Percentiles rank a stretch among this genome's conserved stretches.
Evolutionary conservation across 2,888 invertebrate genomes (phyloP).

Genomic region (Ashinkailepas kermadecensis): DNA sequence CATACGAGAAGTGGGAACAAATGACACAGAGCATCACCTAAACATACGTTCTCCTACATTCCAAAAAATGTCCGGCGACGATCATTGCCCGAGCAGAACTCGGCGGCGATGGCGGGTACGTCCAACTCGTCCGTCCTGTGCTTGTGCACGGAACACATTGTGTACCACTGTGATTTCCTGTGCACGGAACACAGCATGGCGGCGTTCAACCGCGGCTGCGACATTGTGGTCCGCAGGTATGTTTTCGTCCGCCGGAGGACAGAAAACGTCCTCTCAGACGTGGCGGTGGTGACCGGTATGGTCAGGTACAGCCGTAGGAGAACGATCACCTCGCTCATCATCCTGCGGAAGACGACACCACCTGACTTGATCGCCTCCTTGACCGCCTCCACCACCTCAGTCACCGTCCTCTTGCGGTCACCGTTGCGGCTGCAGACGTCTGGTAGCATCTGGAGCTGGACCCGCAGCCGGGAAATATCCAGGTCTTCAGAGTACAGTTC

Average conservation of each 20-base stretch:
- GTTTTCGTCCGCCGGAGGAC: not conserved
- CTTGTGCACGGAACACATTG: no score
- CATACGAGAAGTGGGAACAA: no score
- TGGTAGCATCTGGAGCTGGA: not conserved
- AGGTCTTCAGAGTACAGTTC: not conserved
- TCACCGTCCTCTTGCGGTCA: not conserved
- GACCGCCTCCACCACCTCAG: not conserved
- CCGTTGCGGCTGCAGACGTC: not conserved
- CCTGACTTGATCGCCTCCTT: not conserved
- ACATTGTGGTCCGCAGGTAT: not conserved
- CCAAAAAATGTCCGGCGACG: not conserved
- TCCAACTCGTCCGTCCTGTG: not conserved
- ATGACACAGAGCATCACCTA: no score
- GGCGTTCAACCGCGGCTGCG: not conserved
- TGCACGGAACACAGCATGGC: not conserved
- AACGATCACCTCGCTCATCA: not conserved
- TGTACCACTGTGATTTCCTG: no score
- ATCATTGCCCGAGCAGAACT: not conserved
- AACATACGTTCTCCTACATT: no score
- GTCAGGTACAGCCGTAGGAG: not conserved
- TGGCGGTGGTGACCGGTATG: not conserved
- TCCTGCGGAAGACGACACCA: not conserved
- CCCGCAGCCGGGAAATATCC: not conserved
- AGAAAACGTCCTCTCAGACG: not conserved
- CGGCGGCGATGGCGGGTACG: not conserved